These are phyloP conservation scores for Sapajus apella DNA, from an alignment of 2,113 vertebrate genomes.

Conservation along the genomic window DNA sequence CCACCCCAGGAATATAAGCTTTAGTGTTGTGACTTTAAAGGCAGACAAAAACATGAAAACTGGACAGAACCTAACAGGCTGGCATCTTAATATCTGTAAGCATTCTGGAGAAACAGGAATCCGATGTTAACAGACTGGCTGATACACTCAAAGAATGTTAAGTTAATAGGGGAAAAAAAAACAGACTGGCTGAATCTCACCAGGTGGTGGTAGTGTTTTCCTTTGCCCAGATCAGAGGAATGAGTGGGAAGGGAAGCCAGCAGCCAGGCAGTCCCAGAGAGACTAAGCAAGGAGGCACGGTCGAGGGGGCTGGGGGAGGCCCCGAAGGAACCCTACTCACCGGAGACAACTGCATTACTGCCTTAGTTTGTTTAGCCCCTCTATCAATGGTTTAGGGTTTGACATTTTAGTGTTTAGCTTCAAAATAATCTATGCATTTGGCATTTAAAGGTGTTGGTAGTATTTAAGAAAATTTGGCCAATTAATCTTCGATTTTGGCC, in stretches of 20 bases:
- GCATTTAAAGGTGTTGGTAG: background rate
- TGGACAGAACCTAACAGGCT: background rate
- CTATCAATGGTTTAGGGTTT: background rate
- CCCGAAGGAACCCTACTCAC: background rate
- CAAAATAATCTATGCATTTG: background rate
- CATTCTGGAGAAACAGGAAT: background rate
- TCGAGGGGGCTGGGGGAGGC: too few species aligned
- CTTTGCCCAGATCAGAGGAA: background rate
- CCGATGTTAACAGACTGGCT: too few species aligned
- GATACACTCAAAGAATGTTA: background rate
- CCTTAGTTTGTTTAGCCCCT: background rate
- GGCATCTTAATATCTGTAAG: background rate
- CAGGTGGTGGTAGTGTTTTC: background rate
- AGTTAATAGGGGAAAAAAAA: too few species aligned
- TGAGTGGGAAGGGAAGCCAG: background rate
- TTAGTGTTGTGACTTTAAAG: background rate
- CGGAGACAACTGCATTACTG: background rate
- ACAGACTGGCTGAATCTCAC: background rate
- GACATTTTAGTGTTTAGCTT: background rate
- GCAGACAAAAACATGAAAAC: background rate
- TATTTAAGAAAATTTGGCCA: conserved; percentile 29
- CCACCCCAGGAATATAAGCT: background rate
- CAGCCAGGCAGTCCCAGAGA: background rate
- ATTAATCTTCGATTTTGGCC: background rate
- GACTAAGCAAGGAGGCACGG: too few species aligned